These are phyloP conservation scores for Notarius lentiginosus DNA, from an alignment of 2,113 vertebrate species.

Conservation along the genomic window DNA sequence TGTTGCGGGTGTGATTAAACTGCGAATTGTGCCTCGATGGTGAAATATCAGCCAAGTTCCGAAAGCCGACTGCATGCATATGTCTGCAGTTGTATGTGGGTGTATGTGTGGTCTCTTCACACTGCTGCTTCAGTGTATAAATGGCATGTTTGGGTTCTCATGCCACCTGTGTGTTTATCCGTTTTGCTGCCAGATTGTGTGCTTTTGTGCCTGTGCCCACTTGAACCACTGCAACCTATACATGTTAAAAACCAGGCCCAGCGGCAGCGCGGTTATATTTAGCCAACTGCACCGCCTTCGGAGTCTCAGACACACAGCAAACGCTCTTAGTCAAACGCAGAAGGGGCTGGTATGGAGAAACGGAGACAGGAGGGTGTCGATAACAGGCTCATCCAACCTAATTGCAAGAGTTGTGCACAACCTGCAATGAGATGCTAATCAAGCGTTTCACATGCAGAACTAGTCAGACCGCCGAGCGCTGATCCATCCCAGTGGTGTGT, in stretches of 20 bases:
- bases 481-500: background rate
- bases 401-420: background rate
- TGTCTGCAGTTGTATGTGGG: background rate
- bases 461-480: background rate
- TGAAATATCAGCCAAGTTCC: background rate
- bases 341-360: background rate
- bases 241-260: slow-evolving; percentile 7
- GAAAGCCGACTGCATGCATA: background rate
- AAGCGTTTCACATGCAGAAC: background rate
- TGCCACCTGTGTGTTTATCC: slow-evolving; percentile 28
- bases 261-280: slow-evolving; percentile 31
- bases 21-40: background rate
- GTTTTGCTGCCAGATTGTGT: background rate
- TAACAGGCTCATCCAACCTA: background rate
- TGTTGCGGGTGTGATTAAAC: background rate
- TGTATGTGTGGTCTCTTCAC: background rate
- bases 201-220: background rate
- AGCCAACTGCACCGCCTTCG: slow-evolving; percentile 2
- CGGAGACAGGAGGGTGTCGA: background rate
- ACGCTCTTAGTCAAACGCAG: slow-evolving; percentile 9
- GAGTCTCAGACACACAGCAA: slow-evolving; percentile 22
- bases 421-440: slow-evolving; percentile 16
- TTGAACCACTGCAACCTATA: slow-evolving; percentile 9
- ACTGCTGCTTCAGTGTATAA: background rate
- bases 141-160: background rate